These are phyloP conservation scores for mouse (Mus musculus) DNA, from an alignment of 2,113 vertebrate genomes.

Conservation along the genomic window DNA sequence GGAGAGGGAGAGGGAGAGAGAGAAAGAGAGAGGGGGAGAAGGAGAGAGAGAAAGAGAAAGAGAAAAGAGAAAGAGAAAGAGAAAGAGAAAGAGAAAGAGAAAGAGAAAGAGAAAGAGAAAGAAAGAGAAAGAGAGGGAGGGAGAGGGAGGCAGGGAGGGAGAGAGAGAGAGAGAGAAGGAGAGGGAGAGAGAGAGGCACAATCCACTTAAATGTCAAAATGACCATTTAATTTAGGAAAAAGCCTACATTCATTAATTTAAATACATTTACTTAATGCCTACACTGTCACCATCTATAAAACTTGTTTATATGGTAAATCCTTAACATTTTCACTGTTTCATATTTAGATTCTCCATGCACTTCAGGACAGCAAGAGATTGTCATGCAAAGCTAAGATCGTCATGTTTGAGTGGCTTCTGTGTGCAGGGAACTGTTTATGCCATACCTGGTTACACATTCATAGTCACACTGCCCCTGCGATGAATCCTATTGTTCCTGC, in stretches of 20 bases:
- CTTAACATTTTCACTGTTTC: neutral
- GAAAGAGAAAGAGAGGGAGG: too few relatives aligned
- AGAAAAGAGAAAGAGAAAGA: too few relatives aligned
- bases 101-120: too few relatives aligned
- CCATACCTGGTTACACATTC: neutral
- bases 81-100: too few relatives aligned
- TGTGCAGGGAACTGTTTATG: neutral
- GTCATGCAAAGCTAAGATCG: neutral
- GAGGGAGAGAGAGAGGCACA: too few relatives aligned
- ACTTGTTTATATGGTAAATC: neutral
- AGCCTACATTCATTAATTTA: neutral
- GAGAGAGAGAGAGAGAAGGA: too few relatives aligned
- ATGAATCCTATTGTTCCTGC: neutral
- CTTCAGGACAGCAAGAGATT: neutral
- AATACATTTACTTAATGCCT: neutral
- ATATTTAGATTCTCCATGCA: neutral
- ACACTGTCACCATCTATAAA: neutral
- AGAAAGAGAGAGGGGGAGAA: too few relatives aligned
- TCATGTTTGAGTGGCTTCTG: neutral
- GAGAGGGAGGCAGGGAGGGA: too few relatives aligned
- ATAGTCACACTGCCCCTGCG: neutral
- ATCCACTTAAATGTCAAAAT: neutral
- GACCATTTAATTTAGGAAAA: neutral
- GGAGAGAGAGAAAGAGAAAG: too few relatives aligned
- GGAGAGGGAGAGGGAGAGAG: too few relatives aligned